A percentile compares a stretch with the other conserved stretches of the same genome.
These are phyloP conservation scores for Hylaea fasciaria DNA, from an alignment of 2,888 invertebrate genomes.

Conservation along the genomic window DNA sequence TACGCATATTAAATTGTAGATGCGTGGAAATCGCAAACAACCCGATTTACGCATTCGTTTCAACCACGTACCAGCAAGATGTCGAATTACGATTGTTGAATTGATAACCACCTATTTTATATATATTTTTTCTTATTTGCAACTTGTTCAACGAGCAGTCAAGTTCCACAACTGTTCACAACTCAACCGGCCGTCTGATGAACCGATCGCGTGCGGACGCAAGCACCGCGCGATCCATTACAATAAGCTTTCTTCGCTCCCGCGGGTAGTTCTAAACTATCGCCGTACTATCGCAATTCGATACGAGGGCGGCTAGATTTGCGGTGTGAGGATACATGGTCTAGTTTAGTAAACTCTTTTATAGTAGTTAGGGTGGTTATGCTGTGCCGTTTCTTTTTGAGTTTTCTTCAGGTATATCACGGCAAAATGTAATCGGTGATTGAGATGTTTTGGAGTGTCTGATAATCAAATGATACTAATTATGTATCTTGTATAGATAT, in stretches of 20 bases:
- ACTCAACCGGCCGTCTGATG: constrained; percentile 23
- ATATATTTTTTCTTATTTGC: too few species aligned
- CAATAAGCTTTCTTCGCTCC: constrained; percentile 42
- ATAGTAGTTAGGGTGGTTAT: background rate
- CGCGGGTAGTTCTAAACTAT: constrained; percentile 7
- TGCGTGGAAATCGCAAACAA: too few species aligned
- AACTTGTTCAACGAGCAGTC: background rate
- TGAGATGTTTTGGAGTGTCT: too few species aligned
- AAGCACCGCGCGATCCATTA: constrained; percentile 34
- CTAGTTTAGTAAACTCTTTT: background rate
- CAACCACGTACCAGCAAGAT: too few species aligned
- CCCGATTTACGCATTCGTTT: too few species aligned
- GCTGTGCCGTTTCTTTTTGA: background rate
- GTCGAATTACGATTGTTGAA: too few species aligned
- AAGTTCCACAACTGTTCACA: background rate
- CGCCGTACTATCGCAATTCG: constrained; percentile 15
- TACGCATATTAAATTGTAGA: too few species aligned
- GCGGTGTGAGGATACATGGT: constrained; percentile 2
- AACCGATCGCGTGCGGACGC: constrained; percentile 33
- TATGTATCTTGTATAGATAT: too few species aligned
- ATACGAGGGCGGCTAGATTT: constrained; percentile 4
- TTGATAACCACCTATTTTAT: too few species aligned
- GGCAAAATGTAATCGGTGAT: too few species aligned
- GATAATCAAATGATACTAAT: too few species aligned
- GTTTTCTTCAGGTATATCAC: too few species aligned